Conservation (phyloP, 2,113 vertebrate species). For the Nanorana parkeri region DNA sequence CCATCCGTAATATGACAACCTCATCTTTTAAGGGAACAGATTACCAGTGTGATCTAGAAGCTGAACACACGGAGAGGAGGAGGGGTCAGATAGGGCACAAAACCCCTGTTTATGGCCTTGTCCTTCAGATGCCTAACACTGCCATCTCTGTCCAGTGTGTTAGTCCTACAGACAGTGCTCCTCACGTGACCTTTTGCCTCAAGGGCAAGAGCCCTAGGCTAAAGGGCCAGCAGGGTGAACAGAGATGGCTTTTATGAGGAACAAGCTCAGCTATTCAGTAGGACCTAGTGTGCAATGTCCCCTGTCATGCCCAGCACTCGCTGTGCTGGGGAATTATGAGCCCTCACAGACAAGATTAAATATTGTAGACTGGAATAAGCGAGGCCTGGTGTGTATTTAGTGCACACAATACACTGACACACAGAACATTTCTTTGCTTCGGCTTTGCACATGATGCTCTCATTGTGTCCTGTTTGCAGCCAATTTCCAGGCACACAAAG, state of each 20-base stretch:
- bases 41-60: too few relatives aligned
- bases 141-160: background rate
- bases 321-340: conserved; percentile 28
- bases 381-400: conserved; percentile 9
- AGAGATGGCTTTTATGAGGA: conserved; percentile 31
- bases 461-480: conserved; percentile 43
- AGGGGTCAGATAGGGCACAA: conserved; percentile 15
- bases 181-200: conserved; percentile 25
- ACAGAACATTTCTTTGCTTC: conserved; percentile 1
- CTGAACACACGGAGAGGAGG: background rate
- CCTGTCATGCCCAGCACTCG: conserved; percentile 7
- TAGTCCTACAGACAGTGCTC: conserved; percentile 44
- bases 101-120: background rate
- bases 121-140: conserved; percentile 24
- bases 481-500: conserved; percentile 52
- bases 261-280: conserved; percentile 32
- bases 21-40: too few relatives aligned
- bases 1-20: too few relatives aligned
- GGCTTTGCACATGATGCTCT: conserved; percentile 9
- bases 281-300: conserved; percentile 24
- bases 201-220: background rate
- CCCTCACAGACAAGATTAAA: conserved; percentile 40
- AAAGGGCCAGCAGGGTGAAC: background rate
- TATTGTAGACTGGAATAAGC: background rate
- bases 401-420: conserved; percentile 21